phyloP scores from a whole-genome alignment of 53 echinoderm and acorn worm genomes.

The Luidia sarsii region DNA sequence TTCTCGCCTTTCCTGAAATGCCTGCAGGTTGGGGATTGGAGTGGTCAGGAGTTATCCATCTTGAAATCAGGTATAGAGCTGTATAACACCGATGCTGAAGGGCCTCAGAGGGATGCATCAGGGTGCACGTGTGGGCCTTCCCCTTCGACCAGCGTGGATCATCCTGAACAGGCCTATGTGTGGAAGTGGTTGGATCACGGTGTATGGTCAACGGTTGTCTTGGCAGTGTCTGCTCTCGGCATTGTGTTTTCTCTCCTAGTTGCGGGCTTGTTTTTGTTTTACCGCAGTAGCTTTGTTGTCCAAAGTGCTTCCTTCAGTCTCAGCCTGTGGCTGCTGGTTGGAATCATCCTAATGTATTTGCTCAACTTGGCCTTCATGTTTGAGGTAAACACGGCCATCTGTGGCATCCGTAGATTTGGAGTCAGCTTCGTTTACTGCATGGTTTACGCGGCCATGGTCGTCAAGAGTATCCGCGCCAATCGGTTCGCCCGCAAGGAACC shows the following conservation, averaged over 20 bases:
- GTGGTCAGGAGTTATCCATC: constrained; percentile 40
- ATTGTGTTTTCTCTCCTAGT: constrained; percentile 27
- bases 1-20: too few species aligned
- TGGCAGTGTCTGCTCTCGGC: constrained; percentile 46
- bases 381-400: constrained; percentile 48
- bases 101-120: constrained; percentile 39
- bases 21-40: constrained; percentile 61
- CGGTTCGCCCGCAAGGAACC: constrained; percentile 44
- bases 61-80: constrained; percentile 24
- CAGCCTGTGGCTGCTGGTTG: constrained; percentile 64
- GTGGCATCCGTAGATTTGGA: constrained; percentile 74
- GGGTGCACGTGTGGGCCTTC: constrained; percentile 23
- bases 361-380: constrained; percentile 72
- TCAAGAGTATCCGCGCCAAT: constrained; percentile 63
- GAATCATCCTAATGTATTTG: constrained; percentile 69
- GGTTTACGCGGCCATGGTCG: constrained; percentile 64
- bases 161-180: background rate
- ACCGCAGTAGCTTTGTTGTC: constrained; percentile 44
- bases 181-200: constrained; percentile 26
- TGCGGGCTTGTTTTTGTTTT: constrained; percentile 27
- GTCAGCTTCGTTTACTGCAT: constrained; percentile 68
- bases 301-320: constrained; percentile 56
- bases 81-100: constrained; percentile 50
- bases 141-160: background rate
- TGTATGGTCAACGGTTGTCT: constrained; percentile 59